A percentile compares a stretch with the other conserved stretches of the same genome.
phyloP scores from a whole-genome alignment of 2,888 invertebrate species.

The Drosophila fungiperda region DNA sequence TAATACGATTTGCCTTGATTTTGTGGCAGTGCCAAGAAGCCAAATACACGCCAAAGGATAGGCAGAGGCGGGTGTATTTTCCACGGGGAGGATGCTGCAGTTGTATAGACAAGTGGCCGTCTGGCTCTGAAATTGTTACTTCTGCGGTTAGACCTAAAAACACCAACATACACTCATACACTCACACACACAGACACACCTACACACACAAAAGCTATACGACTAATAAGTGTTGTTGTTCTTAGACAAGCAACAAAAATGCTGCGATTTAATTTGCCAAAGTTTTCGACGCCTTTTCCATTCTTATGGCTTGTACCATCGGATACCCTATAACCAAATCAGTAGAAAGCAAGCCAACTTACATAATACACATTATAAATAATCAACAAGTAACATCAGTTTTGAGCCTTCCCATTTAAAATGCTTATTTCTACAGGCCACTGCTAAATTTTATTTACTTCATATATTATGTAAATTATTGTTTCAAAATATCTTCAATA shows the following conservation, averaged over 20 bases:
- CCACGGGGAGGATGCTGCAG: background rate
- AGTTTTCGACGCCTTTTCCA: slow-evolving; percentile 62
- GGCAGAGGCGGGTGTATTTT: background rate
- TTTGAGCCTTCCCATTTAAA: background rate
- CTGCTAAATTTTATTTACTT: background rate
- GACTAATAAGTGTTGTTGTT: slow-evolving; percentile 25
- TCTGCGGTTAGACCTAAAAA: slow-evolving; percentile 46
- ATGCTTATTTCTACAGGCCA: background rate
- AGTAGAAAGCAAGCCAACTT: background rate
- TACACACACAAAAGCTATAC: slow-evolving; percentile 31
- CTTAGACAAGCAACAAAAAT: slow-evolving; percentile 35
- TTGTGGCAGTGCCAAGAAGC: slow-evolving; percentile 50
- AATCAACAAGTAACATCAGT: background rate
- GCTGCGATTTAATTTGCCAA: slow-evolving; percentile 73
- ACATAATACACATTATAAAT: background rate
- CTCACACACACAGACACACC: slow-evolving; percentile 25
- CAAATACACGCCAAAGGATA: slow-evolving; percentile 23
- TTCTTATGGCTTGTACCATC: slow-evolving; percentile 58
- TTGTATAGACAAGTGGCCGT: slow-evolving; percentile 47
- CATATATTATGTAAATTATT: background rate
- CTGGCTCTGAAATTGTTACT: slow-evolving; percentile 42
- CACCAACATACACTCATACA: slow-evolving; percentile 34
- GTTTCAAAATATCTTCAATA: background rate
- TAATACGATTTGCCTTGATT: slow-evolving; percentile 75
- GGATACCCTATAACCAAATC: slow-evolving; percentile 37